Evolutionary conservation across 2,797 vertebrate genomes (phyloP), one percentile per base, ranked within the genome.

Genomic region (Scolopax rusticola): DNA sequence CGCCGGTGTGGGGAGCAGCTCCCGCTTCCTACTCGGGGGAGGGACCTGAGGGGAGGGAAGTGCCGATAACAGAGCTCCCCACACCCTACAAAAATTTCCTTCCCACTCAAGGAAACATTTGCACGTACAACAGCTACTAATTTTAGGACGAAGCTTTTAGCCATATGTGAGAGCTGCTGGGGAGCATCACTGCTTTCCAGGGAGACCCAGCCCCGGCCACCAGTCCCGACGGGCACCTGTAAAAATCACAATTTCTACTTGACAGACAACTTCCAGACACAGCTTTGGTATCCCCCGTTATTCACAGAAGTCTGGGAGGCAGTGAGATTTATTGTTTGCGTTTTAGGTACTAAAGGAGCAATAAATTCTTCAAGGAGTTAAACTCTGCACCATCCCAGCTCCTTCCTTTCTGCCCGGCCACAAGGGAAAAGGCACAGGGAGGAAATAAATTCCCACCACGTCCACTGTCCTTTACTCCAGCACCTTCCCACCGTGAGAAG

Each of bases 1-100:
- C 0, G 0, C 18, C 25, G 20, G 41, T 64, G 24, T 0, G 0
- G 56, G 1, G 9, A 86, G 32, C 5, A 0, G 83, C 85, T 73
- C 73, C 61, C 11, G 2, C 51, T 81, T 80, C 84, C 68, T 30
- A 43, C 73, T 15, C 3, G 0, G 54, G 74, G 65, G 75, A 24
- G 0, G 0, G 80, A 43, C 54, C 0, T 11, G 63, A 86, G 87
- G 83, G 33, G 91, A 84, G 87, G 69, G 83, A 95, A 89, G 83
- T 5, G 4, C 6, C 0, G 48, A 27, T 60, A 68, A 84, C 11
- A 19, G 5, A 61, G 78, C 81, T 68, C 60, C 93, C 87, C 73
- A 86, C 16, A 4, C 85, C 91, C 89, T 89, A 19, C 68, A 95
- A 94, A 90, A 81, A 45, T 67, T 67, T 79, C 95, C 89, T 95